Percentiles rank a stretch among this genome's conserved stretches.
Evolutionary conservation across 2,113 vertebrate genomes (phyloP).

Genomic region (Manacus vitellinus): DNA sequence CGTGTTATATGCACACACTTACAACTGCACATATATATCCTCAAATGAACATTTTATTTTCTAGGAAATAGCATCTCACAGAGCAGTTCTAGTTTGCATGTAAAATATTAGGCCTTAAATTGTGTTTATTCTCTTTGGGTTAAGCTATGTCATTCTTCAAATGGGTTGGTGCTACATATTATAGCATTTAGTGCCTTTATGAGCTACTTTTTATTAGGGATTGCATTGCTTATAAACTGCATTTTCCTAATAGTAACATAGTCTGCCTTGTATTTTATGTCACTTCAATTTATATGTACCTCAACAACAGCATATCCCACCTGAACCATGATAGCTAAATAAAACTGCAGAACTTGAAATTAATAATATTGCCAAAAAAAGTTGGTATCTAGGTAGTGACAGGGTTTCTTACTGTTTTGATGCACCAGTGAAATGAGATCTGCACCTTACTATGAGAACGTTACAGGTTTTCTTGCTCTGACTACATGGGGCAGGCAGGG

Average conservation of each 20-base stretch:
- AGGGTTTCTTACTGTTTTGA: slow-evolving; percentile 43
- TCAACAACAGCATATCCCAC: neutral
- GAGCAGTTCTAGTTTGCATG: neutral
- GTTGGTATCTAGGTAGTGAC: slow-evolving; percentile 18
- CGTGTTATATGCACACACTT: rapidly evolving
- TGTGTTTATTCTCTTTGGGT: neutral
- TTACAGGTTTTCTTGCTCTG: slow-evolving; percentile 50
- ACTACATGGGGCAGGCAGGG: neutral
- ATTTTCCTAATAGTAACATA: neutral
- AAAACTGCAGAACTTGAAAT: slow-evolving; percentile 53
- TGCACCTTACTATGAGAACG: neutral
- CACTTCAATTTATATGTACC: slow-evolving; percentile 35
- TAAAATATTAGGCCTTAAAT: neutral
- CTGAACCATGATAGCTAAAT: slow-evolving; percentile 46
- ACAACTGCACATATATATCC: neutral
- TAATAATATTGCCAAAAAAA: slow-evolving; percentile 26
- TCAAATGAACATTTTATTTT: neutral
- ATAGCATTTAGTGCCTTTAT: neutral
- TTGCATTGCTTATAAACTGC: neutral
- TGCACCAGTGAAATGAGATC: slow-evolving; percentile 46
- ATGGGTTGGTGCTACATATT: neutral
- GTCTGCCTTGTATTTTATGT: slow-evolving; percentile 10
- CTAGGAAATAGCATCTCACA: neutral
- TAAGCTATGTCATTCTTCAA: neutral
- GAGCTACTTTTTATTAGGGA: slow-evolving; percentile 23